Conservation (phyloP, 2,113 vertebrate species). For the Ceyx cyanopectus region DNA sequence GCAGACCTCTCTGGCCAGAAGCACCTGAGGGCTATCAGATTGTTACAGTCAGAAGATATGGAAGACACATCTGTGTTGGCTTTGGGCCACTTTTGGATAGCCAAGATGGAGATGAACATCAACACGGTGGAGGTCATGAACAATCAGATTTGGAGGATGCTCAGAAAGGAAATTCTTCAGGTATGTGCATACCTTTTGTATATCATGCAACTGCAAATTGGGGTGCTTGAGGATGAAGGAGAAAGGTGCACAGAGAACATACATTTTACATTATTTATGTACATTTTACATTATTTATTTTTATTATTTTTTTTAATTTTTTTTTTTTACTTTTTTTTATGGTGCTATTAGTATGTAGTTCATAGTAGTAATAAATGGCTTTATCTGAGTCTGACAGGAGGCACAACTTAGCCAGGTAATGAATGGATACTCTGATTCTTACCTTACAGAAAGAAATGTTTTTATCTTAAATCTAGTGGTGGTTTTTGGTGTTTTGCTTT, state of each 20-base stretch:
- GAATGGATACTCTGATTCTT: background rate
- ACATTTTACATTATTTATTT: no score
- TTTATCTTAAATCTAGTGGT: background rate
- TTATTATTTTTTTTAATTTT: no score
- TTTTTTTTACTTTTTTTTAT: no score
- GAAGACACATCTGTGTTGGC: conserved; percentile 72
- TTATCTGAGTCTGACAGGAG: background rate
- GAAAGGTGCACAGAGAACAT: background rate
- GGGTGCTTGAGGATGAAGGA: background rate
- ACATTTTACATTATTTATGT: background rate
- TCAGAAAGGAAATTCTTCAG: conserved; percentile 61
- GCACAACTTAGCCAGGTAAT: background rate
- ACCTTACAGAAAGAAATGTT: background rate
- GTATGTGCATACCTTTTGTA: conserved; percentile 57
- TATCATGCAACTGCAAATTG: background rate
- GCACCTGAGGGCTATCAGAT: conserved; percentile 74
- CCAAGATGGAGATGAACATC: conserved; percentile 59
- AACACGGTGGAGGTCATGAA: conserved; percentile 47
- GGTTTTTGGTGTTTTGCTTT: background rate
- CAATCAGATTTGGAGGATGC: conserved; percentile 66
- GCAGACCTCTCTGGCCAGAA: conserved; percentile 76
- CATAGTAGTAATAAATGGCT: background rate
- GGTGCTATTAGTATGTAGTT: background rate
- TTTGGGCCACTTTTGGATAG: conserved; percentile 75
- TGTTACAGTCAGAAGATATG: conserved; percentile 74